Evolutionary conservation across 2,113 vertebrate species (phyloP).

Genomic region (Hyaena hyaena): DNA sequence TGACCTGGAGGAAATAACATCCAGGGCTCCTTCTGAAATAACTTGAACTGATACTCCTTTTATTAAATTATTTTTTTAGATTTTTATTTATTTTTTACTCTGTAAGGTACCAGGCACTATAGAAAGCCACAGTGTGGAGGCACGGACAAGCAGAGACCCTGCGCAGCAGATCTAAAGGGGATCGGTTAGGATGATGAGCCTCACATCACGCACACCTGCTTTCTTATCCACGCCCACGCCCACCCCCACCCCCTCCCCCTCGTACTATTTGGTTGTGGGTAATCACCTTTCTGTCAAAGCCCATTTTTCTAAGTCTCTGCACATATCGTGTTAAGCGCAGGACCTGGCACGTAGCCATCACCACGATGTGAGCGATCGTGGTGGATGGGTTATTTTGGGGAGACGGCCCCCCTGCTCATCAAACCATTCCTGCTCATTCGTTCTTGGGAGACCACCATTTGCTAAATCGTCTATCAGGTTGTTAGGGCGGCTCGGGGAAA

Average conservation of each 20-base stretch:
- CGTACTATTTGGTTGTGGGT: rapidly evolving
- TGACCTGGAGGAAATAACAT: rapidly evolving
- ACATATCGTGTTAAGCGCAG: rapidly evolving
- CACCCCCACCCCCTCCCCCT: neutral
- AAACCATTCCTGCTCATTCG: neutral
- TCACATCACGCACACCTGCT: rapidly evolving
- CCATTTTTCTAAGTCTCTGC: rapidly evolving
- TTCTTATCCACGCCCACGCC: neutral
- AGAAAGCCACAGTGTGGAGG: neutral
- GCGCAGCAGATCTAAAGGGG: rapidly evolving
- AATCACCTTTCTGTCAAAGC: neutral
- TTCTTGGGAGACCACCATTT: neutral
- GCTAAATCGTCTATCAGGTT: neutral
- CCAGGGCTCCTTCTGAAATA: neutral
- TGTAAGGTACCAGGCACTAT: neutral
- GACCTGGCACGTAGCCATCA: rapidly evolving
- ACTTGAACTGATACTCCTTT: neutral
- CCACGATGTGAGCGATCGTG: rapidly evolving
- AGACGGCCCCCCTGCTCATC: neutral
- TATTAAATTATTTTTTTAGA: neutral
- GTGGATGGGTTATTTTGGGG: neutral
- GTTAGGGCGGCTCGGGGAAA: neutral
- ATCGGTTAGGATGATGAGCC: neutral
- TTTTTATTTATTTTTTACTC: neutral
- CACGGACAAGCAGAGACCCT: neutral